These are phyloP conservation scores for Caenorhabditis sulstoni DNA, from an alignment of 2,888 invertebrate species.

Conservation along the genomic window DNA sequence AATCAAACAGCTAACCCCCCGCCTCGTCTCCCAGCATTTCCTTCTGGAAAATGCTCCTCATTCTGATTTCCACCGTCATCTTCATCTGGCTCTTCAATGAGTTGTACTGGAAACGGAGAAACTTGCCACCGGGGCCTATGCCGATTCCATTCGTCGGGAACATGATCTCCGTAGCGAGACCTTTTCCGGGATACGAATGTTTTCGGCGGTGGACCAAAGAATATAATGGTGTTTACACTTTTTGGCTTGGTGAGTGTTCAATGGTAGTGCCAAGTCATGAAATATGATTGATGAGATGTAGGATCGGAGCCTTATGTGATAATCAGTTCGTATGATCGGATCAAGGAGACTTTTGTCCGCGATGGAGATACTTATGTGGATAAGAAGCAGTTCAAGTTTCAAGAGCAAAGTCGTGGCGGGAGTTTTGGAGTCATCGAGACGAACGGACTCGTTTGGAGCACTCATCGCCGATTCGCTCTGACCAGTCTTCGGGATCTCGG, in stretches of 20 bases:
- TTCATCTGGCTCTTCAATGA: slow-evolving; percentile 34
- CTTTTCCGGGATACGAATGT: slow-evolving; percentile 36
- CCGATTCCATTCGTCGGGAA: slow-evolving; percentile 51
- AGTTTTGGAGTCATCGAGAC: slow-evolving; percentile 46
- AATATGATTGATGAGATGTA: slow-evolving; percentile 3
- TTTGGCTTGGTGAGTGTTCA: slow-evolving; percentile 41
- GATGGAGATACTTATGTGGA: slow-evolving; percentile 53
- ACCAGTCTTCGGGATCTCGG: slow-evolving; percentile 48
- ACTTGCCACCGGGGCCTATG: slow-evolving; percentile 50
- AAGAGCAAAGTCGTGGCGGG: slow-evolving; percentile 35
- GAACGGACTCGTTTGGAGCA: slow-evolving; percentile 38
- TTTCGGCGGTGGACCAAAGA: slow-evolving; percentile 33
- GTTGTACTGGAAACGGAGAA: slow-evolving; percentile 53
- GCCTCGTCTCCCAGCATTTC: too few relatives aligned
- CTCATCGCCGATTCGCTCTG: slow-evolving; percentile 43
- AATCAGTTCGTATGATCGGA: slow-evolving; percentile 45
- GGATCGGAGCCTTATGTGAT: slow-evolving; percentile 39
- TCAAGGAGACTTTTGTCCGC: slow-evolving; percentile 57
- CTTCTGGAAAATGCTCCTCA: slow-evolving; percentile 40
- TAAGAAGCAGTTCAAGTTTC: slow-evolving; percentile 21
- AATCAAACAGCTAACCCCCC: too few relatives aligned
- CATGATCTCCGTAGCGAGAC: slow-evolving; percentile 6
- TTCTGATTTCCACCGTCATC: slow-evolving; percentile 28
- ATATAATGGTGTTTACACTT: slow-evolving; percentile 49
- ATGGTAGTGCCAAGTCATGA: neutral